Conservation (phyloP, 2,888 invertebrate species). For the Drosophila prolongata region DNA sequence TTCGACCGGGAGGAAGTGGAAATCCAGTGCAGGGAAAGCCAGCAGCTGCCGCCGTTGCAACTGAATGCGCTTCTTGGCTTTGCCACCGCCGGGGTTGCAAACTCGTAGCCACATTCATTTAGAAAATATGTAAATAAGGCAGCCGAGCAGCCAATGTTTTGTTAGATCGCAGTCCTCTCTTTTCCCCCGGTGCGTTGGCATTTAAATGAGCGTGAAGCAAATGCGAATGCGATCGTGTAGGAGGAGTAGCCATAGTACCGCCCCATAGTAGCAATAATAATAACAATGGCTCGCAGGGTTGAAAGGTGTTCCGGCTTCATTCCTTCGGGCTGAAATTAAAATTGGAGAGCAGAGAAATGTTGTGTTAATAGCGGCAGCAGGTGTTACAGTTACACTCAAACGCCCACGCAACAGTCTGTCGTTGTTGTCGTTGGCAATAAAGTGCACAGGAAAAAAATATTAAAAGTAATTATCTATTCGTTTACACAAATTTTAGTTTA, state of each 20-base stretch:
- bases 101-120: conserved; percentile 50
- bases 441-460: conserved; percentile 8
- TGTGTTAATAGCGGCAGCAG: conserved; percentile 50
- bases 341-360: conserved; percentile 34
- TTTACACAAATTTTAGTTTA: too few species aligned
- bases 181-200: conserved; percentile 63
- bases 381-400: conserved; percentile 63
- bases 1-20: conserved; percentile 41
- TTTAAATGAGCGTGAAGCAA: conserved; percentile 55
- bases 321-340: conserved; percentile 60
- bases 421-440: conserved; percentile 7
- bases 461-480: too few species aligned
- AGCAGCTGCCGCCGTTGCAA: conserved; percentile 62
- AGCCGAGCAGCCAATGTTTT: conserved; percentile 50
- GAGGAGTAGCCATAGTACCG: conserved; percentile 8
- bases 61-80: conserved; percentile 63
- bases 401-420: conserved; percentile 37
- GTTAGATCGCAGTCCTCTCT: conserved; percentile 15
- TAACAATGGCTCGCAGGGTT: conserved; percentile 55
- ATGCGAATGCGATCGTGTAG: conserved; percentile 26
- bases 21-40: conserved; percentile 52
- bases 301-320: conserved; percentile 60
- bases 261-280: conserved; percentile 2
- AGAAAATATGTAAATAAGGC: conserved; percentile 69
- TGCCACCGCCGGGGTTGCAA: conserved; percentile 30